Conservation (phyloP, 2,888 invertebrate species). For the Philereme transversata region DNA sequence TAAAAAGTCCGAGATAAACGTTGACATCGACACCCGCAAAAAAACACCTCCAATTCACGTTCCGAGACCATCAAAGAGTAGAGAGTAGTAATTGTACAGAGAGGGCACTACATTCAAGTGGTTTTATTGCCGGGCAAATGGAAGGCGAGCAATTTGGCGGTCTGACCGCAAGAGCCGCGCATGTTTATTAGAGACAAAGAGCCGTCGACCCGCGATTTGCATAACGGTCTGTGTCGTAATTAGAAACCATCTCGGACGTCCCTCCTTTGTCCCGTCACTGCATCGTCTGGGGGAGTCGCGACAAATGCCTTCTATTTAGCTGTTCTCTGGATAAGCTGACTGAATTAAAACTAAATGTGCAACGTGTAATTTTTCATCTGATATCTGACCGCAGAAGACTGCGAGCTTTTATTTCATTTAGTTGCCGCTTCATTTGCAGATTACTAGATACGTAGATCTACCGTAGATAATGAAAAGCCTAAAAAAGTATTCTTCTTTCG, state of each 20-base stretch:
- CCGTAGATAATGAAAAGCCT: no score
- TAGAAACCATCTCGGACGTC: slow-evolving; percentile 81
- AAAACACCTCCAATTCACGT: slow-evolving; percentile 32
- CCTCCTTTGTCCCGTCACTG: slow-evolving; percentile 74
- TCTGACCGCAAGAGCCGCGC: slow-evolving; percentile 77
- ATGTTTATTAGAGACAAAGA: slow-evolving; percentile 82
- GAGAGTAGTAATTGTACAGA: slow-evolving; percentile 68
- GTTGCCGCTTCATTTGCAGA: no score
- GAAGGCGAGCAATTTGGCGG: slow-evolving; percentile 75
- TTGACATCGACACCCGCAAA: slow-evolving; percentile 33
- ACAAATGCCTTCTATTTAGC: slow-evolving; percentile 76
- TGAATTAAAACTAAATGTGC: slow-evolving; percentile 58
- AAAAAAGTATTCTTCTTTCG: no score
- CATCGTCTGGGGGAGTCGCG: slow-evolving; percentile 62
- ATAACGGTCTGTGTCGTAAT: slow-evolving; percentile 82
- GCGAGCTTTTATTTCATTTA: no score
- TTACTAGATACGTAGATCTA: no score
- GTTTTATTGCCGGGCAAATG: slow-evolving; percentile 69
- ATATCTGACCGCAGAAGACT: no score
- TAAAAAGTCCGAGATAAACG: slow-evolving; percentile 21
- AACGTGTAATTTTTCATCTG: slow-evolving; percentile 34
- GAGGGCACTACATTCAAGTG: slow-evolving; percentile 62
- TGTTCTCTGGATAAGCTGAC: slow-evolving; percentile 57
- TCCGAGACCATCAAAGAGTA: slow-evolving; percentile 63
- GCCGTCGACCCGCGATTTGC: slow-evolving; percentile 76